Percentiles rank a stretch among this genome's conserved stretches.
These are phyloP conservation scores for Pipra filicauda DNA, from an alignment of 2,113 vertebrate genomes.

Conservation along the genomic window DNA sequence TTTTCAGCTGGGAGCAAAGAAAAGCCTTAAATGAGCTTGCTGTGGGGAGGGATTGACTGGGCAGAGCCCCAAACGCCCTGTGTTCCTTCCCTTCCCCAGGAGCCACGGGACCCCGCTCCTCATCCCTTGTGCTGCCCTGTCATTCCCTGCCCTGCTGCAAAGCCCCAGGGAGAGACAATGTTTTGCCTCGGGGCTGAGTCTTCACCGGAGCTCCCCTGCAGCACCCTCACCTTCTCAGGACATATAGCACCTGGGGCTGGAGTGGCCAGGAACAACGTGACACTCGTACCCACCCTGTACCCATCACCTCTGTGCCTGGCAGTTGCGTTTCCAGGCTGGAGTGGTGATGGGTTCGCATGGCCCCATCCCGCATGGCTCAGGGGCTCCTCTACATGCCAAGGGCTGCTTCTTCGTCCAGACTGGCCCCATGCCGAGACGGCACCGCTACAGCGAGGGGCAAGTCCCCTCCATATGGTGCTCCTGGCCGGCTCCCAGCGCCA, in stretches of 20 bases:
- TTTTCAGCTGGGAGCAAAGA: constrained; percentile 36
- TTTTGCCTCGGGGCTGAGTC: background rate
- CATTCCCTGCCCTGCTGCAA: background rate
- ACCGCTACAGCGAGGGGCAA: background rate
- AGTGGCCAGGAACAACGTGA: background rate
- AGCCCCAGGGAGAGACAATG: background rate
- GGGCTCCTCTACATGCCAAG: fast-evolving
- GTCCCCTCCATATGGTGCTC: background rate
- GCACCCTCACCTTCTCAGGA: background rate
- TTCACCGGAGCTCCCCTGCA: background rate
- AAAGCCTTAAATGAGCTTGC: constrained; percentile 11
- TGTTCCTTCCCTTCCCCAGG: background rate
- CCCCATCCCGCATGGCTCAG: background rate
- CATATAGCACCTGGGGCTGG: fast-evolving
- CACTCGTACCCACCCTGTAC: fast-evolving
- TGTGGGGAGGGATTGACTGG: background rate
- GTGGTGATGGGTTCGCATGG: fast-evolving
- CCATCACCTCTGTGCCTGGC: background rate
- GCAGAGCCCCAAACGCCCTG: background rate
- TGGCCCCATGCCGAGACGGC: background rate
- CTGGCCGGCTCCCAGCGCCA: background rate
- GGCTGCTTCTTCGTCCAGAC: background rate
- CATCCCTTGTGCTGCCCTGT: fast-evolving
- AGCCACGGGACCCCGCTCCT: background rate
- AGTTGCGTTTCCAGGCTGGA: background rate